Evolutionary conservation across 2,113 vertebrate species (phyloP).

Genomic region (Montifringilla adamsi): DNA sequence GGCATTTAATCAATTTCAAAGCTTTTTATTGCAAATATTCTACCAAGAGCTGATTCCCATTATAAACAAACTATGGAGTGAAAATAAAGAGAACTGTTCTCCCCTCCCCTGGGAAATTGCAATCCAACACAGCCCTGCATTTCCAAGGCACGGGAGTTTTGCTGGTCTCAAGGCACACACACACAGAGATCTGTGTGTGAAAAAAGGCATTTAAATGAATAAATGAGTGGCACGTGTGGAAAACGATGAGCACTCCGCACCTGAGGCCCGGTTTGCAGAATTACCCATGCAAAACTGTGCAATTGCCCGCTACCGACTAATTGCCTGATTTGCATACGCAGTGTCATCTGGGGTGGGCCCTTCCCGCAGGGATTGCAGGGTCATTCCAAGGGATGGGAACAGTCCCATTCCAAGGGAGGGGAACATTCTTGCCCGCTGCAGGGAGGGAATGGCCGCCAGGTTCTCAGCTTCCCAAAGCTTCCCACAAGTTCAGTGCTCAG

Average conservation of each 20-base stretch:
- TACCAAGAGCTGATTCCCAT: neutral
- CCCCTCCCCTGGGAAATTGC: neutral
- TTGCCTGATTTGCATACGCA: neutral
- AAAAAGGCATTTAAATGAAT: neutral
- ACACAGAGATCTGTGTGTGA: neutral
- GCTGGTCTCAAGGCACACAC: fast-evolving
- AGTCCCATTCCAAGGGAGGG: neutral
- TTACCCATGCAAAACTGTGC: neutral
- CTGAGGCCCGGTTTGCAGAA: neutral
- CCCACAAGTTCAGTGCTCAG: fast-evolving
- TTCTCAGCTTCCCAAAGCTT: fast-evolving
- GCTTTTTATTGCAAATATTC: slow-evolving; percentile 46
- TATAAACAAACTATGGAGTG: neutral
- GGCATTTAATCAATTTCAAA: slow-evolving; percentile 53
- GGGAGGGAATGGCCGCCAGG: fast-evolving
- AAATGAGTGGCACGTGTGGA: neutral
- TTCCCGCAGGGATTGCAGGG: neutral
- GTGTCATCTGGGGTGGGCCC: neutral
- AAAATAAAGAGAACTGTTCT: neutral
- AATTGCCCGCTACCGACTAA: neutral
- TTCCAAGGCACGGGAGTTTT: neutral
- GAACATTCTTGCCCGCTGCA: neutral
- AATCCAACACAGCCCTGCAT: neutral
- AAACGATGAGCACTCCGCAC: neutral
- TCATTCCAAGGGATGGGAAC: neutral